A percentile compares a stretch with the other conserved stretches of the same genome.
phyloP scores from a whole-genome alignment of 1,140 invertebrate genomes.

The Helicoverpa armigera region DNA sequence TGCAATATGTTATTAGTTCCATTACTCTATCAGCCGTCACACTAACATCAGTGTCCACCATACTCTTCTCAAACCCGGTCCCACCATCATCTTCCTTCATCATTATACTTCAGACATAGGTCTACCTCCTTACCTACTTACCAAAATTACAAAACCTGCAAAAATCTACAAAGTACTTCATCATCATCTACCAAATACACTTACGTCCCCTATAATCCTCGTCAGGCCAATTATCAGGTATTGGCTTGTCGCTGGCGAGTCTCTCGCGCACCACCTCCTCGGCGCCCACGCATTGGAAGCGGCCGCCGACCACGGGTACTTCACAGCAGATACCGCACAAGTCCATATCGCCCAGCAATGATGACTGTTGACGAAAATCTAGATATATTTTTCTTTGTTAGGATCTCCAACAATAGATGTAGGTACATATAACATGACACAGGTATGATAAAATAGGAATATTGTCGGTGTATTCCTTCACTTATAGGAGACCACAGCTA shows the following conservation, averaged over 20 bases:
- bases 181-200: neutral
- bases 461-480: too few relatives aligned
- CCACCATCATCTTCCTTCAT: too few relatives aligned
- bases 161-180: neutral
- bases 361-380: constrained; percentile 56
- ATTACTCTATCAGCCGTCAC: too few relatives aligned
- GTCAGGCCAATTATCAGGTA: constrained; percentile 67
- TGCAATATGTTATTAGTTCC: too few relatives aligned
- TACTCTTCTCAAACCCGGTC: too few relatives aligned
- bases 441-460: too few relatives aligned
- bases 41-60: too few relatives aligned
- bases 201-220: constrained; percentile 69
- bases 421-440: too few relatives aligned
- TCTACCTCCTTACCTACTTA: too few relatives aligned
- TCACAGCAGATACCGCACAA: constrained; percentile 73
- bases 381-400: neutral
- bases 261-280: constrained; percentile 63
- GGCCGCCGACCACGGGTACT: constrained; percentile 35
- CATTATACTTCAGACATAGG: too few relatives aligned
- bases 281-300: constrained; percentile 63
- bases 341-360: constrained; percentile 52
- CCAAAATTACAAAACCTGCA: too few relatives aligned
- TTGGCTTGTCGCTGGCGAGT: constrained; percentile 15
- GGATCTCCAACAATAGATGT: neutral
- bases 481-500: too few relatives aligned